Conservation (phyloP, 2,888 invertebrate species). For the Beris morrisii region DNA sequence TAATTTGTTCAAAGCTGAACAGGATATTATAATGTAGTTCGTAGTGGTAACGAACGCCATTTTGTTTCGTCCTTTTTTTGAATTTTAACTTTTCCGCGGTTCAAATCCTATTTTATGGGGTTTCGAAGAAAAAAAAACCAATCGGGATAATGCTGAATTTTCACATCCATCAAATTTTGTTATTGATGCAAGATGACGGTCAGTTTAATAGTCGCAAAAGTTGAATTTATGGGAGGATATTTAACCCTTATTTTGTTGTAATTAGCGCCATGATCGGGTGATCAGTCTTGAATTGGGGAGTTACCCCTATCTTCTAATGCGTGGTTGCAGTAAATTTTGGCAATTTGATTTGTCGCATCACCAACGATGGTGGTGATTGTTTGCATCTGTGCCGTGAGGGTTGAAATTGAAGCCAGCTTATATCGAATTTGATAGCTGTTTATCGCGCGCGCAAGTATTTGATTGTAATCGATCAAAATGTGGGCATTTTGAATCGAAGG, state of each 20-base stretch:
- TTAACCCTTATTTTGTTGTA: slow-evolving; percentile 15
- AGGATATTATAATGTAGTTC: neutral
- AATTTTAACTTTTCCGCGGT: slow-evolving; percentile 3
- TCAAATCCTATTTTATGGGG: neutral
- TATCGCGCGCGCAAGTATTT: too few species aligned
- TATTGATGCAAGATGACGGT: slow-evolving; percentile 15
- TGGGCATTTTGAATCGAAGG: too few species aligned
- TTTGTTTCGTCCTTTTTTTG: neutral
- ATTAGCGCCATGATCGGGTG: slow-evolving; percentile 5
- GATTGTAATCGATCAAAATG: too few species aligned
- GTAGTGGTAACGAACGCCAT: slow-evolving; percentile 5
- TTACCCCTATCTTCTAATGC: too few species aligned
- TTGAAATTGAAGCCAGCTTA: too few species aligned
- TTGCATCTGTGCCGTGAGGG: too few species aligned
- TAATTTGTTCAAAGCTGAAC: slow-evolving; percentile 35
- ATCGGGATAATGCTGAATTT: slow-evolving; percentile 2
- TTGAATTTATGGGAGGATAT: slow-evolving; percentile 20
- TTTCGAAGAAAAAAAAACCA: neutral
- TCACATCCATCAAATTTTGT: slow-evolving; percentile 29
- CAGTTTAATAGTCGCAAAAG: slow-evolving; percentile 18
- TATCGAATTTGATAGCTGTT: too few species aligned
- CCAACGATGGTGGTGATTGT: too few species aligned
- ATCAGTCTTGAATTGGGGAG: too few species aligned
- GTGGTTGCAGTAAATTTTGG: too few species aligned
- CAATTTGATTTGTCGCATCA: too few species aligned